phyloP scores from a whole-genome alignment of 2,797 vertebrate genomes.

The Sandelia bainsii region DNA sequence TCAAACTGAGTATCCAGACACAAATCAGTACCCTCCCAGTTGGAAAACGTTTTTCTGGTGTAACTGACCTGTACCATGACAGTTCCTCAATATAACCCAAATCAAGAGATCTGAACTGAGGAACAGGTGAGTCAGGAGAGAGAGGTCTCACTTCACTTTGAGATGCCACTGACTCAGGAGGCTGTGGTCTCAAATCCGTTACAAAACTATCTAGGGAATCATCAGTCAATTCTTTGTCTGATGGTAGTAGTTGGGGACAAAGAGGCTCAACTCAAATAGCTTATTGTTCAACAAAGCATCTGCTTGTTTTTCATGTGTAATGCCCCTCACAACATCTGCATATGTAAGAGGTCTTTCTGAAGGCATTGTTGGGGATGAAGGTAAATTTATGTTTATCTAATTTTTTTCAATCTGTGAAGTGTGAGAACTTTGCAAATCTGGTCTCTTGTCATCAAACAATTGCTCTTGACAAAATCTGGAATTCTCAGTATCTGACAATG shows the following conservation, averaged over 20 bases:
- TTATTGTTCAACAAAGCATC: neutral
- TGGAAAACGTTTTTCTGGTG: no score
- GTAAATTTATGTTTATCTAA: no score
- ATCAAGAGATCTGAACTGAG: neutral
- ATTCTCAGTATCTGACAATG: conserved; percentile 32
- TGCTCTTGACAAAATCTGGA: neutral
- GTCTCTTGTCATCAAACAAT: conserved; percentile 4
- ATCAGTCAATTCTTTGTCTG: no score
- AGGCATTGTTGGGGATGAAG: no score
- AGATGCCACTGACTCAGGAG: no score
- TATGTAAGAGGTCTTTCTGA: no score
- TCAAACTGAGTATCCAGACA: conserved; percentile 30
- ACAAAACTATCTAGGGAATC: neutral
- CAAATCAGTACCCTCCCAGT: no score
- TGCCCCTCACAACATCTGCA: conserved; percentile 38
- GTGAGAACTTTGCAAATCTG: conserved; percentile 4
- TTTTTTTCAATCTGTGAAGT: neutral
- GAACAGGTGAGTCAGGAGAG: conserved; percentile 11
- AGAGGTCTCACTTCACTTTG: no score
- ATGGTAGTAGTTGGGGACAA: neutral
- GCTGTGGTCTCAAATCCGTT: no score
- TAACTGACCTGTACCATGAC: neutral
- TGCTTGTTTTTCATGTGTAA: neutral
- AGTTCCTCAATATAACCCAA: neutral
- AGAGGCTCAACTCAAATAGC: neutral